Evolutionary conservation across 2,888 invertebrate species (phyloP).

Genomic region (Torymus texanus): DNA sequence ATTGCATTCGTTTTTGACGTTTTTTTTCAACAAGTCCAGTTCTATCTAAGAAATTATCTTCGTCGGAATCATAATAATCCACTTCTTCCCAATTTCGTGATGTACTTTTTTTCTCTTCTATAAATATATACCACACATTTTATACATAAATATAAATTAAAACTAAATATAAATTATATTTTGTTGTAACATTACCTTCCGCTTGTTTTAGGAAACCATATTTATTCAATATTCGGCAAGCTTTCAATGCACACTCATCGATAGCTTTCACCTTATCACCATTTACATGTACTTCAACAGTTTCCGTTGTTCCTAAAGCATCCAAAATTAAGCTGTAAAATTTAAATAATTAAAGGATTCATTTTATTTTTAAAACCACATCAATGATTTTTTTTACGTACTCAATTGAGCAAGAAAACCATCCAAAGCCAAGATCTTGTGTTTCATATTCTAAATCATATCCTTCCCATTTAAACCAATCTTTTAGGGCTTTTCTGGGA

Average conservation of each 20-base stretch:
- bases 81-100: slow-evolving; percentile 88
- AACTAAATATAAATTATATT: slow-evolving; percentile 28
- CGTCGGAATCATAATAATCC: slow-evolving; percentile 95
- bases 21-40: slow-evolving; percentile 95
- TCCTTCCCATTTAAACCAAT: slow-evolving; percentile 96
- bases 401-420: slow-evolving; percentile 87
- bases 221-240: slow-evolving; percentile 92
- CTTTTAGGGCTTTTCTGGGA: slow-evolving; percentile 95
- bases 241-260: slow-evolving; percentile 93
- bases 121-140: not conserved
- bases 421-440: slow-evolving; percentile 89
- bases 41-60: slow-evolving; percentile 95
- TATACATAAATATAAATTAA: slow-evolving; percentile 18
- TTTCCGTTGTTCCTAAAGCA: slow-evolving; percentile 83
- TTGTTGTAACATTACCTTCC: slow-evolving; percentile 80
- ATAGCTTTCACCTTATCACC: slow-evolving; percentile 97
- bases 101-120: slow-evolving; percentile 88
- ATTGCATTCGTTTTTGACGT: slow-evolving; percentile 85
- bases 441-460: slow-evolving; percentile 90
- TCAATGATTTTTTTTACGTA: slow-evolving; percentile 75
- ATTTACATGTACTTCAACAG: slow-evolving; percentile 90
- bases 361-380: slow-evolving; percentile 17
- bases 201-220: slow-evolving; percentile 92
- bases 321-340: slow-evolving; percentile 70
- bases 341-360: slow-evolving; percentile 71